A percentile compares a stretch with the other conserved stretches of the same genome.
Conservation (phyloP, 1,140 invertebrate genomes). For the Dreissena rostriformis region DNA sequence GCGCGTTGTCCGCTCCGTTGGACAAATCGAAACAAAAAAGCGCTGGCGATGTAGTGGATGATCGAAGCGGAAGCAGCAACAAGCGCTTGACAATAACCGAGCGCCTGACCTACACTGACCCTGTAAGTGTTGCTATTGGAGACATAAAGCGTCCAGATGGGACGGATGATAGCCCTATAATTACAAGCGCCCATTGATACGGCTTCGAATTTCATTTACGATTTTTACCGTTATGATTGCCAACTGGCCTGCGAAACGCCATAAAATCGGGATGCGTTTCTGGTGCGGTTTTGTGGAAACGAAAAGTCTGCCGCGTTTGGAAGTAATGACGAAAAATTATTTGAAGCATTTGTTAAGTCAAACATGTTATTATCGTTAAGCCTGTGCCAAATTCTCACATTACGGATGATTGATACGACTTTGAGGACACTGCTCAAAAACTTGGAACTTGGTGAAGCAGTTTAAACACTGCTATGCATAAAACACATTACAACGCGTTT, state of each 20-base stretch:
- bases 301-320: constrained; percentile 7
- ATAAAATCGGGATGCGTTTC: constrained; percentile 23
- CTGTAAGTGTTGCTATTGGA: neutral
- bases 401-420: too few species aligned
- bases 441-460: too few species aligned
- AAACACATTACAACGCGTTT: too few species aligned
- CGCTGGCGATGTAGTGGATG: neutral
- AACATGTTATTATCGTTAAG: constrained; percentile 50
- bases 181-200: constrained; percentile 47
- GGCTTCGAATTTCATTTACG: constrained; percentile 58
- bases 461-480: too few species aligned
- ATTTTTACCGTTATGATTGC: constrained; percentile 55
- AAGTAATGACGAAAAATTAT: constrained; percentile 11
- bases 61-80: constrained; percentile 41
- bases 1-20: constrained; percentile 31
- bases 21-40: constrained; percentile 15
- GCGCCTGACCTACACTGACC: neutral
- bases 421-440: too few species aligned
- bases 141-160: constrained; percentile 50
- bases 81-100: constrained; percentile 1
- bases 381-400: neutral
- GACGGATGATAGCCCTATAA: constrained; percentile 32
- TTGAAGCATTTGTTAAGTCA: constrained; percentile 27
- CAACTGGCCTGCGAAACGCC: constrained; percentile 42
- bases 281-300: constrained; percentile 25